Evolutionary conservation across 2,797 vertebrate genomes (phyloP).

Genomic region (Syndactyla subalaris): DNA sequence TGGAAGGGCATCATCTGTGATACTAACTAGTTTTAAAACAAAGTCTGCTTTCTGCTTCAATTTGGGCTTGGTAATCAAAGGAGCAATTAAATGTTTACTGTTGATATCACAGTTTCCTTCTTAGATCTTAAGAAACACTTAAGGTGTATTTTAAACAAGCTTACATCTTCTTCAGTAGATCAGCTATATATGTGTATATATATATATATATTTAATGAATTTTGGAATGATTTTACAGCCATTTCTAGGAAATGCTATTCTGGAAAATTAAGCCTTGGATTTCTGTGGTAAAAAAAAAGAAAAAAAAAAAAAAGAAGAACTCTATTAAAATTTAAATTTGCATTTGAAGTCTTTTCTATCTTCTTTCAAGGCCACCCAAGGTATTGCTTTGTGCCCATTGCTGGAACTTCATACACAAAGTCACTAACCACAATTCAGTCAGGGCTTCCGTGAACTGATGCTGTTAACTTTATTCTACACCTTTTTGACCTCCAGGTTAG

Average conservation of each 20-base stretch:
- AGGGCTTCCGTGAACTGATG: not conserved
- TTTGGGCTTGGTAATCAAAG: not conserved
- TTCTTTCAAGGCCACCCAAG: not conserved
- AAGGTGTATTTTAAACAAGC: not conserved
- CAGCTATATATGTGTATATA: not conserved
- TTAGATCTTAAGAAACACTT: not conserved
- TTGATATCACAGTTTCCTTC: not conserved
- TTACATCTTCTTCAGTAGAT: not conserved
- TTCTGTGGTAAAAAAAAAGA: not conserved
- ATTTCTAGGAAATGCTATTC: not conserved
- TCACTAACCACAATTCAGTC: not conserved
- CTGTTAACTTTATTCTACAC: not conserved
- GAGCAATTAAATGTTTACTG: not conserved
- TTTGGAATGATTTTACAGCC: not conserved
- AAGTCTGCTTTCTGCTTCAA: not conserved
- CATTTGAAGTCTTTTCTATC: not conserved
- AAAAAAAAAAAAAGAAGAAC: not conserved
- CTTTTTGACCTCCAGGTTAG: not conserved
- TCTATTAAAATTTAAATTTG: not conserved
- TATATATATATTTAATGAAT: not conserved
- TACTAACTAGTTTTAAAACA: not conserved
- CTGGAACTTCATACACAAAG: not conserved
- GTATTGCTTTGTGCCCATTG: not conserved
- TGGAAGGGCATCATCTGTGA: not conserved
- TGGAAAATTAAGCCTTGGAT: not conserved